A percentile compares a stretch with the other conserved stretches of the same genome.
Evolutionary conservation across 53 echinoderm and acorn worm genomes (phyloP).

Genomic region (Paracentrotus lividus): DNA sequence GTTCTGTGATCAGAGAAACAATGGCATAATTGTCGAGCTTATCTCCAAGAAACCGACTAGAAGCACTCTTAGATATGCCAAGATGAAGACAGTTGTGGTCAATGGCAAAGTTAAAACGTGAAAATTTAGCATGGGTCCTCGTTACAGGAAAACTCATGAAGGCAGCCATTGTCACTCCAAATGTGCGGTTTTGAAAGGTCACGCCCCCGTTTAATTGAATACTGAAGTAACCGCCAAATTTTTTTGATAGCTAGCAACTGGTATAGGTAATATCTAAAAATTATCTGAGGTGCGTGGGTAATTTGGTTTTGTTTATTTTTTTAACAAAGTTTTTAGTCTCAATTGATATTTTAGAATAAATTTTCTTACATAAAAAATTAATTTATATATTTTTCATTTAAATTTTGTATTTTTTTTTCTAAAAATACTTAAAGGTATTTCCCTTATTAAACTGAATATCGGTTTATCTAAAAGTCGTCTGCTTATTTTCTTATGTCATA

Average conservation of each 20-base stretch:
- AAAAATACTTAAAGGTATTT: too few relatives aligned
- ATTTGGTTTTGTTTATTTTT: background rate
- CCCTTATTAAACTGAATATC: background rate
- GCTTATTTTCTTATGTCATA: background rate
- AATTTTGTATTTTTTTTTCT: too few relatives aligned
- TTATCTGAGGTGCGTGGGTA: background rate
- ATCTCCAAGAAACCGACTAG: constrained; percentile 87
- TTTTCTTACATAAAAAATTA: background rate
- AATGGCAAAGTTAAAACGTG: constrained; percentile 91
- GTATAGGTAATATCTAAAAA: background rate
- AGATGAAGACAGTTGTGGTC: constrained; percentile 90
- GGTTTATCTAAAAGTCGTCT: background rate
- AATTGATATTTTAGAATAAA: background rate
- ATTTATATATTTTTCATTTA: too few relatives aligned
- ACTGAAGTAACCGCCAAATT: constrained; percentile 14
- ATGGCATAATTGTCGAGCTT: constrained; percentile 87
- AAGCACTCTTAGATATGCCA: constrained; percentile 88
- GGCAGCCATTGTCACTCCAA: constrained; percentile 27
- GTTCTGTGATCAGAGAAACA: constrained; percentile 83
- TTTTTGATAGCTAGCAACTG: background rate
- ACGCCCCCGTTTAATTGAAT: constrained; percentile 17
- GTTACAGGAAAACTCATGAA: constrained; percentile 54
- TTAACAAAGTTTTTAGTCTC: background rate
- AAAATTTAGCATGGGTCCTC: constrained; percentile 85
- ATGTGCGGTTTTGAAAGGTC: constrained; percentile 6